Evolutionary conservation across 2,797 vertebrate genomes (phyloP).

Genomic region (Centroberyx gerrardi): DNA sequence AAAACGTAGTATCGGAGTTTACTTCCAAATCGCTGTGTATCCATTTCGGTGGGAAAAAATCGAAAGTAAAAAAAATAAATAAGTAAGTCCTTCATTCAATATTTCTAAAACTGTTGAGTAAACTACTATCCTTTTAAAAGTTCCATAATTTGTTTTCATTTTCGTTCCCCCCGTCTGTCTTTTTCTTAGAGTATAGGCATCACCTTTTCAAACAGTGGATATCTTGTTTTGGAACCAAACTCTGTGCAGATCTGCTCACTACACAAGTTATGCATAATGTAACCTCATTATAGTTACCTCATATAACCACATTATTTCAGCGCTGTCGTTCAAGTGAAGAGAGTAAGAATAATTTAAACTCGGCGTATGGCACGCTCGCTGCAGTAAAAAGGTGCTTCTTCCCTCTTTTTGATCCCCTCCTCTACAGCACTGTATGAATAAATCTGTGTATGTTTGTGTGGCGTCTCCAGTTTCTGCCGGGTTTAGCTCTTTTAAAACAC

Average conservation of each 20-base stretch:
- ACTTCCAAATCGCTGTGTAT: too few relatives aligned
- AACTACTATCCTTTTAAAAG: too few relatives aligned
- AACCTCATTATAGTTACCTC: conserved; percentile 59
- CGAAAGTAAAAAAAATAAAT: too few relatives aligned
- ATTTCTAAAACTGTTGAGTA: too few relatives aligned
- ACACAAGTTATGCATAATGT: conserved; percentile 59
- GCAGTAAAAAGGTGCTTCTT: conserved; percentile 32
- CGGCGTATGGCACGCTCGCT: conserved; percentile 1
- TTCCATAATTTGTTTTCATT: too few relatives aligned
- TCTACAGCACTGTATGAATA: conserved; percentile 57
- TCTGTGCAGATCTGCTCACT: conserved; percentile 10
- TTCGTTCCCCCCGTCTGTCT: too few relatives aligned
- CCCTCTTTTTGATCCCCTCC: conserved; percentile 39
- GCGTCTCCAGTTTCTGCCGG: conserved; percentile 24
- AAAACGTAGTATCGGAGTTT: too few relatives aligned
- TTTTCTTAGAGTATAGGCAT: too few relatives aligned
- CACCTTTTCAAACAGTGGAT: background rate
- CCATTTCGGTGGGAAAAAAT: too few relatives aligned
- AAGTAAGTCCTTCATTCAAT: too few relatives aligned
- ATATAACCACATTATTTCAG: conserved; percentile 50
- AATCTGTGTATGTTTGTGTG: conserved; percentile 50
- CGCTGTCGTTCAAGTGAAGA: conserved; percentile 38
- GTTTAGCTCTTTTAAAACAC: conserved; percentile 52
- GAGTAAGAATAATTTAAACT: conserved; percentile 42
- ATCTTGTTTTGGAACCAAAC: conserved; percentile 8